phyloP scores from a whole-genome alignment of 2,113 vertebrate species.

The Ptychochromis oligacanthus region DNA sequence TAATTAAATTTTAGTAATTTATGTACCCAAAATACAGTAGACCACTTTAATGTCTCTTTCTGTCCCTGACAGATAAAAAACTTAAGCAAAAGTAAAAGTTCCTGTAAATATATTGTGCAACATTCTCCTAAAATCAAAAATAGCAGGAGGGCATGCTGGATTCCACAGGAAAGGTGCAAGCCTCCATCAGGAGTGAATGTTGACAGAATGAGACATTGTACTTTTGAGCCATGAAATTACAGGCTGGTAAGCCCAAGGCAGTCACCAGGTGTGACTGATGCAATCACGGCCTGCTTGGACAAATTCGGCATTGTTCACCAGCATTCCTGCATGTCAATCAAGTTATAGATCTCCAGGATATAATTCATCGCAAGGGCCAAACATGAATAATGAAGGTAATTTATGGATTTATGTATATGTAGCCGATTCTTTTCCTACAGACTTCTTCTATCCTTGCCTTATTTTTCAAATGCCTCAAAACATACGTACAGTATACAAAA shows the following conservation, averaged over 20 bases:
- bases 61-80: neutral
- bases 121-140: slow-evolving; percentile 2
- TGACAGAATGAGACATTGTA: slow-evolving; percentile 80
- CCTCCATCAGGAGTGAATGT: slow-evolving; percentile 69
- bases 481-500: neutral
- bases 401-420: slow-evolving; percentile 5
- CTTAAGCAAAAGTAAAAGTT: neutral
- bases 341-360: slow-evolving; percentile 57
- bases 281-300: slow-evolving; percentile 77
- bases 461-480: neutral
- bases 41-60: slow-evolving; percentile 12
- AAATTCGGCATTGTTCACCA: slow-evolving; percentile 57
- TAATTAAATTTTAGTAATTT: neutral
- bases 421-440: neutral
- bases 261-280: slow-evolving; percentile 81
- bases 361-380: slow-evolving; percentile 45
- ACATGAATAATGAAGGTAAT: slow-evolving; percentile 39
- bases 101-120: slow-evolving; percentile 1
- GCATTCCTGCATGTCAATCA: slow-evolving; percentile 78
- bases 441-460: neutral
- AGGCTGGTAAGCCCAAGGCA: slow-evolving; percentile 79
- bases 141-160: slow-evolving; percentile 9
- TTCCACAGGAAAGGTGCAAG: slow-evolving; percentile 58
- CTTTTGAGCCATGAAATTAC: slow-evolving; percentile 82
- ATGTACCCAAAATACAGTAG: neutral